A percentile compares a stretch with the other conserved stretches of the same genome.
Conservation (phyloP, 1,140 invertebrate species). For the Heliothis virescens region DNA sequence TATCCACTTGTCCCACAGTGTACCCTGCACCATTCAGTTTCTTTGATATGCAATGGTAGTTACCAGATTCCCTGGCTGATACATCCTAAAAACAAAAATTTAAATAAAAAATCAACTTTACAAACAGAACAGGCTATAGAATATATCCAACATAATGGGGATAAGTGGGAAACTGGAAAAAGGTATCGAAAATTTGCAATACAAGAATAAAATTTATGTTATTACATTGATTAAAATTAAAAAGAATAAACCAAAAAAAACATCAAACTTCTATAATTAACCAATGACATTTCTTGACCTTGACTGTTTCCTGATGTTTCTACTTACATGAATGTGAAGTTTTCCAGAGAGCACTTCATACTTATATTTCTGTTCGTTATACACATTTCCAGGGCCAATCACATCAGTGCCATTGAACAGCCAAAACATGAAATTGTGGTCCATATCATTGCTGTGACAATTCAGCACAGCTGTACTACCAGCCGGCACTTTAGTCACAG, state of each 20-base stretch:
- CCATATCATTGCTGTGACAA: slow-evolving; percentile 89
- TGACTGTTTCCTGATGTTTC: slow-evolving; percentile 6
- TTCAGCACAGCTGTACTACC: slow-evolving; percentile 88
- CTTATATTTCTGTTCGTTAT: slow-evolving; percentile 89
- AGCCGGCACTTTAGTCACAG: slow-evolving; percentile 86
- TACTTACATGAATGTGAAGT: slow-evolving; percentile 88
- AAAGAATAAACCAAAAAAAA: too few species aligned
- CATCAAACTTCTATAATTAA: slow-evolving; percentile 6
- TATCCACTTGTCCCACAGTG: slow-evolving; percentile 86
- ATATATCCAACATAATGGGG: too few species aligned
- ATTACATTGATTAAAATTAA: too few species aligned
- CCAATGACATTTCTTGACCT: slow-evolving; percentile 41
- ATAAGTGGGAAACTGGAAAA: too few species aligned
- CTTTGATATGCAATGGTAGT: slow-evolving; percentile 89
- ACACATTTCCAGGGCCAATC: slow-evolving; percentile 88
- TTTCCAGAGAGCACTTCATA: slow-evolving; percentile 90
- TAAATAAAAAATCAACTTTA: slow-evolving; percentile 18
- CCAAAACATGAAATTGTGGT: slow-evolving; percentile 90
- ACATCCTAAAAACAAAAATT: slow-evolving; percentile 85
- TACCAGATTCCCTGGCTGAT: slow-evolving; percentile 87
- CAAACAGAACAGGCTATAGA: not conserved
- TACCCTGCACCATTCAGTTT: slow-evolving; percentile 85
- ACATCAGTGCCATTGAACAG: slow-evolving; percentile 87
- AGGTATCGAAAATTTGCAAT: too few species aligned
- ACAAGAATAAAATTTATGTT: too few species aligned